Evolutionary conservation across 1,140 invertebrate species (phyloP), one percentile per base, ranked within the genome.

Genomic region (Heliconius melpomene): DNA sequence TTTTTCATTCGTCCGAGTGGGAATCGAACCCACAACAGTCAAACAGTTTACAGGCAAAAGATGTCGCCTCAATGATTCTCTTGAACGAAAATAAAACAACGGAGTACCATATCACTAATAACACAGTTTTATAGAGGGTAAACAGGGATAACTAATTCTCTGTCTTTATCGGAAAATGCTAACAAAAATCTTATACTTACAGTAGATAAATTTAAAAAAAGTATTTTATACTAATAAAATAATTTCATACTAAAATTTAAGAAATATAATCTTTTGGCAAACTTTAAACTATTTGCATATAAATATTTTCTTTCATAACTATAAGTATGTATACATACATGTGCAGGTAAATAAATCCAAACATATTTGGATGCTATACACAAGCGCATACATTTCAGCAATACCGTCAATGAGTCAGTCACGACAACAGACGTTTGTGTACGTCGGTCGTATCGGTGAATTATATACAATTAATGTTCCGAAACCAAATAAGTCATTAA

Each of bases 381-480:
- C 60, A 66, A 29, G 26, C 26, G 26, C 13, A 66, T 23, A 8
- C 1, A 66, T 29, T 66, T 66, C 60, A 29, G 60, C 23, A 66
- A 66, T 66, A 29, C 60, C 60, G 26, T 66, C 60, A 66, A 66
- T 66, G 60, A 66, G 60, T 66, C 60, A 66, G 60, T 66, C 60
- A 66, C 60, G 60, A 66, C 60, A 26, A 26, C 23, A 26, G 60
- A 66, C 23, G 26, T 13, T 66, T 66, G 60, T 29, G 23, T 66
- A 66, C 60, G 13, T 66, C 60, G 60, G 13, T 66, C 60, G 60
- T 29, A 13, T 16, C 9, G 11, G 60, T 66, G 26, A 66, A 29
- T 66, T 66, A 66, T 66, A 29, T 66, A 29, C 60, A 66, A 23
- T 66, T 29, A 26, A 29, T 66, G 9, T 29, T 16, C 23, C 23